Evolutionary conservation across 2,797 vertebrate genomes (phyloP), one percentile per base, ranked within the genome.

Genomic region (Oryzias dopingdopingensis): DNA sequence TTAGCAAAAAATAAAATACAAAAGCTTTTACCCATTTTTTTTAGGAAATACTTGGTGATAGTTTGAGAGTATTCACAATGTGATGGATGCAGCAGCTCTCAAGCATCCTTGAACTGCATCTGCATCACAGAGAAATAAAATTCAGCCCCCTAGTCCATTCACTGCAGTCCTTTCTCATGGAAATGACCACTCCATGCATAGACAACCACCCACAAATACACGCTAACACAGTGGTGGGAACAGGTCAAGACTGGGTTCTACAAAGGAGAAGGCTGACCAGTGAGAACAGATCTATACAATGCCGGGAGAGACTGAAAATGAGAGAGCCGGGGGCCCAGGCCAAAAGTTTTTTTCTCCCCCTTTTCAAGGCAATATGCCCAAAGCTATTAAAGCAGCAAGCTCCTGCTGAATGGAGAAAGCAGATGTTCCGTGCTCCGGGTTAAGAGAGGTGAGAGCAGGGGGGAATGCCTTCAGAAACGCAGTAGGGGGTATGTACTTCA

Each of bases 351-450:
- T 40, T 52, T 43, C 14, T 7, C 5, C 6, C 14, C 44, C 52
- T 46, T 84, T 88, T 85, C 72, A 83, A 87, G 89, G 87, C 88
- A 85, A 82, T 70, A 76, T 82, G 86, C 86, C 84, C 86, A 83
- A 79, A 87, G 84, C 87, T 84, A 84, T 86, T 88, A 82, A 86
- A 86, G 77, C 67, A 74, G 82, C 76, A 71, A 77, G 67, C 70
- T 76, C 58, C 49, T 58, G 64, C 58, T 85, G 76, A 90, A 90
- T 88, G 75, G 76, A 72, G 79, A 89, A 89, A 88, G 81, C 89
- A 90, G 86, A 89, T 90, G 88, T 87, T 88, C 80, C 66, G 49
- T 65, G 56, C 68, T 79, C 65, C 41, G 76, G 89, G 88, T 90
- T 89, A 88, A 86, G 71, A 80, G 83, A 87, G 88, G 86, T 90